Conservation (phyloP, 2,888 invertebrate species). For the Harpalus rufipes region DNA sequence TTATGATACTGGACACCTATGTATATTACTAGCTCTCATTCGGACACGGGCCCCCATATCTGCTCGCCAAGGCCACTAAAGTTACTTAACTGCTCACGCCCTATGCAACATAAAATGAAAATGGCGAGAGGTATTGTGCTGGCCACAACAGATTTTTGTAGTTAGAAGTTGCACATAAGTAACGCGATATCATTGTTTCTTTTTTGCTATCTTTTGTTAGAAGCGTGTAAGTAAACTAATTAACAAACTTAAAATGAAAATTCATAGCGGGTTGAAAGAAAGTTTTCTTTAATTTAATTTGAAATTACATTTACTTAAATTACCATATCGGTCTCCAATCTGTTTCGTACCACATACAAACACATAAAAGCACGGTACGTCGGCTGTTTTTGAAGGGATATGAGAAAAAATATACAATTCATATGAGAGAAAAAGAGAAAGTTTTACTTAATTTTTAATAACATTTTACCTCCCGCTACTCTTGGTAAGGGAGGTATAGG, state of each 20-base stretch:
- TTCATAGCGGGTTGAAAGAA: constrained; percentile 60
- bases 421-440: not conserved
- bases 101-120: too few relatives aligned
- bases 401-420: too few relatives aligned
- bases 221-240: constrained; percentile 60
- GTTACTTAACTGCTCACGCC: too few relatives aligned
- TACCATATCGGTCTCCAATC: constrained; percentile 57
- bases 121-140: too few relatives aligned
- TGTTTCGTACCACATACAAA: constrained; percentile 16
- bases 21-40: too few relatives aligned
- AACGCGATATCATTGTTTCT: not conserved
- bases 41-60: too few relatives aligned
- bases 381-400: constrained; percentile 1
- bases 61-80: too few relatives aligned
- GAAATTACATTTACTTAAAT: constrained; percentile 67
- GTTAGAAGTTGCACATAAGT: too few relatives aligned
- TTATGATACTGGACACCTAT: too few relatives aligned
- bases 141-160: too few relatives aligned
- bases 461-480: not conserved
- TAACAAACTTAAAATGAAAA: constrained; percentile 65
- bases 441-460: not conserved
- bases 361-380: not conserved
- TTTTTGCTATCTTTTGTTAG: constrained; percentile 14
- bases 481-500: too few relatives aligned
- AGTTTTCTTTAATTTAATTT: constrained; percentile 64